These are phyloP conservation scores for Dendroctonus valens DNA, from an alignment of 1,140 invertebrate species.

Conservation along the genomic window DNA sequence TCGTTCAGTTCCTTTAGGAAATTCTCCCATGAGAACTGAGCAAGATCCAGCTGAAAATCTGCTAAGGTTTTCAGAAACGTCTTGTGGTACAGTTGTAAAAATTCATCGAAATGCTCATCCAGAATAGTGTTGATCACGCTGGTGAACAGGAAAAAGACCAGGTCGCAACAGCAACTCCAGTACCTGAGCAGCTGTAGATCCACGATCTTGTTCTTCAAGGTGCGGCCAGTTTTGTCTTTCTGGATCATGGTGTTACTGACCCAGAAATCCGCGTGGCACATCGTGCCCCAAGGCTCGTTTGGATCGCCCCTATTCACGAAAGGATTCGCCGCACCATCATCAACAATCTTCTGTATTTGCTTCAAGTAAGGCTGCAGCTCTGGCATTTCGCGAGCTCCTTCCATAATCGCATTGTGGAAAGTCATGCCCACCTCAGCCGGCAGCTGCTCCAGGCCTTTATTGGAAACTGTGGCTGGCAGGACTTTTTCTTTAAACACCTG, in stretches of 20 bases:
- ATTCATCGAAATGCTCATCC: constrained; percentile 51
- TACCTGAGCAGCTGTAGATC: constrained; percentile 62
- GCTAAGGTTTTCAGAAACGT: constrained; percentile 50
- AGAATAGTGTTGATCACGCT: constrained; percentile 53
- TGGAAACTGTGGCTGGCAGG: constrained; percentile 45
- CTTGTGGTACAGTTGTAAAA: constrained; percentile 56
- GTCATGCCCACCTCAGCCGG: constrained; percentile 40
- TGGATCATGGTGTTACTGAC: constrained; percentile 60
- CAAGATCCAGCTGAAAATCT: constrained; percentile 42
- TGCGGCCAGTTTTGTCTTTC: constrained; percentile 39
- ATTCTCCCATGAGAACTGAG: constrained; percentile 41
- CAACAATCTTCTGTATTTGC: constrained; percentile 32
- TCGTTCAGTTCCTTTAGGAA: constrained; percentile 45
- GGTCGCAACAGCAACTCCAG: constrained; percentile 55
- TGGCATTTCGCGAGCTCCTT: constrained; percentile 43
- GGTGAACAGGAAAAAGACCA: constrained; percentile 59
- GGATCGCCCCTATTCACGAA: constrained; percentile 38
- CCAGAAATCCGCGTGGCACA: constrained; percentile 63
- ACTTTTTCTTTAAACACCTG: constrained; percentile 53
- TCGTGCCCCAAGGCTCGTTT: constrained; percentile 53
- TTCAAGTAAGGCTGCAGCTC: constrained; percentile 39
- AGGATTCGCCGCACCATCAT: constrained; percentile 32
- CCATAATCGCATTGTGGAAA: constrained; percentile 43
- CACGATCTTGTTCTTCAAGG: constrained; percentile 58
- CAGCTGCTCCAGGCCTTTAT: constrained; percentile 43